A percentile compares a stretch with the other conserved stretches of the same genome.
phyloP scores from a whole-genome alignment of 1,140 invertebrate genomes.

The Drosophila leontia region DNA sequence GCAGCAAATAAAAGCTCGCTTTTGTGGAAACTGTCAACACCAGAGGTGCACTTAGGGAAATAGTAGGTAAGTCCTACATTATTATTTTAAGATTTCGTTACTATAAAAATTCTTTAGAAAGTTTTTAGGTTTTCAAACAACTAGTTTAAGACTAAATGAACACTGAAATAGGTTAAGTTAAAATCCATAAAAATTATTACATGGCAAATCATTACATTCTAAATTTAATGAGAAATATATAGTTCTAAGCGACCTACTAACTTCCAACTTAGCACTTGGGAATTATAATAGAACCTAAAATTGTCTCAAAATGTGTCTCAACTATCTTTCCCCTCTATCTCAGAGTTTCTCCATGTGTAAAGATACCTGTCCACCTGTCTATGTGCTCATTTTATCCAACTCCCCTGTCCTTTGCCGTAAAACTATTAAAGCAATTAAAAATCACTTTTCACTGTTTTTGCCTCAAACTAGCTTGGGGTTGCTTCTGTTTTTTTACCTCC shows the following conservation, averaged over 20 bases:
- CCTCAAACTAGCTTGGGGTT: constrained; percentile 6
- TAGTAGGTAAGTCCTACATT: no score
- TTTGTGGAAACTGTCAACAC: constrained; percentile 59
- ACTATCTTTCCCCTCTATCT: background rate
- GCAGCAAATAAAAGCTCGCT: constrained; percentile 36
- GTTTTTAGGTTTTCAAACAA: no score
- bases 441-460: constrained; percentile 78
- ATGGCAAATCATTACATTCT: no score
- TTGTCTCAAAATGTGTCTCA: background rate
- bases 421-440: constrained; percentile 80
- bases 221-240: background rate
- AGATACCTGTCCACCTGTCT: background rate
- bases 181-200: no score
- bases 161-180: no score
- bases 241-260: background rate
- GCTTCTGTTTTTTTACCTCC: background rate
- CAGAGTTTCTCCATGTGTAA: constrained; percentile 1
- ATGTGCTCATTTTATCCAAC: background rate
- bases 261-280: background rate
- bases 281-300: background rate
- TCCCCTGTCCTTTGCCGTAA: constrained; percentile 13
- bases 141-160: no score
- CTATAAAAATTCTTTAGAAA: no score
- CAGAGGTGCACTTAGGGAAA: constrained; percentile 33
- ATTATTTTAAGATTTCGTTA: no score